A percentile compares a stretch with the other conserved stretches of the same genome.
Evolutionary conservation across 2,113 vertebrate species (phyloP).

Genomic region (Grus americana): DNA sequence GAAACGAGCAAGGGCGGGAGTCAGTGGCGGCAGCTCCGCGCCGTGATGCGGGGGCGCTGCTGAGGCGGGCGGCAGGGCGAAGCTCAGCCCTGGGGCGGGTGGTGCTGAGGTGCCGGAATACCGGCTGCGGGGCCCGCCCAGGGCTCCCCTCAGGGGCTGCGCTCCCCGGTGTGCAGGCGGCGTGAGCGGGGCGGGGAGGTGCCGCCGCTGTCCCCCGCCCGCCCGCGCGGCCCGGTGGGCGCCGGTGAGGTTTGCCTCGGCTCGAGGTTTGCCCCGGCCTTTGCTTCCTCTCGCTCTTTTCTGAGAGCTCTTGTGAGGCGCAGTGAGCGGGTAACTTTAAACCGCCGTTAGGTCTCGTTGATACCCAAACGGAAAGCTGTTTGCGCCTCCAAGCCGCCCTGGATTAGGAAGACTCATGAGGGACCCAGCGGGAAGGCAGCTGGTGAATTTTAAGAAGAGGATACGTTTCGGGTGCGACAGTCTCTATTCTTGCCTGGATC

Average conservation of each 20-base stretch:
- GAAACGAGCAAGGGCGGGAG: too few relatives aligned
- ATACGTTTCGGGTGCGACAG: rapidly evolving
- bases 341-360: background rate
- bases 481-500: background rate
- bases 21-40: background rate
- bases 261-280: too few relatives aligned
- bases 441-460: background rate
- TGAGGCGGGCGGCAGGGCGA: background rate
- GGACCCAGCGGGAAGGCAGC: background rate
- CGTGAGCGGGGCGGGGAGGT: too few relatives aligned
- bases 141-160: background rate
- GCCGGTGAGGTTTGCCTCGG: background rate
- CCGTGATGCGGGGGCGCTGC: too few relatives aligned
- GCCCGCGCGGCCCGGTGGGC: background rate
- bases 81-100: background rate
- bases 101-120: background rate
- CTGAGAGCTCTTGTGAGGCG: rapidly evolving
- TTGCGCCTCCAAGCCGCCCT: rapidly evolving
- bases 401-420: rapidly evolving
- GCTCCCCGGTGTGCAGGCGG: background rate
- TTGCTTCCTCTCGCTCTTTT: too few relatives aligned
- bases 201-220: background rate
- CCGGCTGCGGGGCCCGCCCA: background rate
- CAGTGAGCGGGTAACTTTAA: rapidly evolving
- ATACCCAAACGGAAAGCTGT: rapidly evolving